These are phyloP conservation scores for Macaria notata DNA, from an alignment of 2,888 invertebrate species.

Conservation along the genomic window DNA sequence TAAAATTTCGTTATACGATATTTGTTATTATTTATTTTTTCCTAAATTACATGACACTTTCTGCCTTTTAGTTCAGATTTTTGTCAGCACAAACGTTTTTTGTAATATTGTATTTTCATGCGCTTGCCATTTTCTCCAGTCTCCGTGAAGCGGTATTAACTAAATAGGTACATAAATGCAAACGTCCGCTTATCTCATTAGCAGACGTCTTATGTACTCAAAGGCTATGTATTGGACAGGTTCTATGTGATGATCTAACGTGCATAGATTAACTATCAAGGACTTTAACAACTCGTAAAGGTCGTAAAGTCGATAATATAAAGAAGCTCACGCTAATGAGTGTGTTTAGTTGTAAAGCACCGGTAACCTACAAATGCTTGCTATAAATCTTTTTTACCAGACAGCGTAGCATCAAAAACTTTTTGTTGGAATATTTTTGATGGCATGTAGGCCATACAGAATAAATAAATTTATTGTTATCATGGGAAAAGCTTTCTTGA, in stretches of 20 bases:
- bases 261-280: slow-evolving; percentile 66
- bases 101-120: background rate
- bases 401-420: too few relatives aligned
- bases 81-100: too few relatives aligned
- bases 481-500: too few relatives aligned
- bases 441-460: too few relatives aligned
- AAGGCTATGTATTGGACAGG: slow-evolving; percentile 57
- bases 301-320: slow-evolving; percentile 18
- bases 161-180: slow-evolving; percentile 20
- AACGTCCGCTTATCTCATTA: slow-evolving; percentile 38
- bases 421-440: too few relatives aligned
- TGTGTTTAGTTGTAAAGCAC: slow-evolving; percentile 11
- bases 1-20: too few relatives aligned
- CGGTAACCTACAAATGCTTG: slow-evolving; percentile 11
- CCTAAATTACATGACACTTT: too few relatives aligned
- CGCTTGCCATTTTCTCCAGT: slow-evolving; percentile 6
- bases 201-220: slow-evolving; percentile 42
- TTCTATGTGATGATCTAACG: slow-evolving; percentile 69
- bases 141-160: slow-evolving; percentile 17
- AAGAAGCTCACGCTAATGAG: slow-evolving; percentile 18
- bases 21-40: too few relatives aligned
- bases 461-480: too few relatives aligned
- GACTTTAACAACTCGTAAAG: slow-evolving; percentile 35
- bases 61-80: too few relatives aligned
- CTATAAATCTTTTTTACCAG: slow-evolving; percentile 9